Conservation (phyloP, 2,797 vertebrate species). For the Champsocephalus gunnari region DNA sequence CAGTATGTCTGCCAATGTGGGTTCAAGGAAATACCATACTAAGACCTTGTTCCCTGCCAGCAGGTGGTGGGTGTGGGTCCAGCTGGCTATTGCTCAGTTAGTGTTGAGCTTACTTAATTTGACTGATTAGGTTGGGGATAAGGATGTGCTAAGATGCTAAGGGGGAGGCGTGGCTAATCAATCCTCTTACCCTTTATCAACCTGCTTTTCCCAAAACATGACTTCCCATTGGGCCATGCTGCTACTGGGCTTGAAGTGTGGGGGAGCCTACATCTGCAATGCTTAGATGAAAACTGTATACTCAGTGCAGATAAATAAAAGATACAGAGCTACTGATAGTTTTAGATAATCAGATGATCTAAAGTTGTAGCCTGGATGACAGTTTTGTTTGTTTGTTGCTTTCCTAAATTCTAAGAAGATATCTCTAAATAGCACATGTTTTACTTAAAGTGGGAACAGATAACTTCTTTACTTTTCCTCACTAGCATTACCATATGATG, state of each 20-base stretch:
- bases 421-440: background rate
- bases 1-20: background rate
- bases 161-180: constrained; percentile 85
- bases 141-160: constrained; percentile 84
- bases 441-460: background rate
- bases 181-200: constrained; percentile 86
- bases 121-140: constrained; percentile 86
- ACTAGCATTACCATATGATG: too few relatives aligned
- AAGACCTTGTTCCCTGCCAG: constrained; percentile 44
- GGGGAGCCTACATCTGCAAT: background rate
- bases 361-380: background rate
- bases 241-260: background rate
- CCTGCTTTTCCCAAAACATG: constrained; percentile 79
- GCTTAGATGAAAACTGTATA: background rate
- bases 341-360: background rate
- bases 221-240: constrained; percentile 23
- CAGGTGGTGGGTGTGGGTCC: constrained; percentile 65
- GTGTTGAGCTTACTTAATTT: constrained; percentile 85
- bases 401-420: background rate
- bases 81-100: constrained; percentile 74
- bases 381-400: background rate
- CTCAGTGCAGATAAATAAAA: constrained; percentile 6
- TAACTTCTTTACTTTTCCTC: too few relatives aligned
- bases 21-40: background rate
- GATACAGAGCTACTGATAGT: background rate